Evolutionary conservation across 2,888 invertebrate genomes (phyloP), one percentile per base, ranked within the genome.

Genomic region (Neoitamus cyanurus): DNA sequence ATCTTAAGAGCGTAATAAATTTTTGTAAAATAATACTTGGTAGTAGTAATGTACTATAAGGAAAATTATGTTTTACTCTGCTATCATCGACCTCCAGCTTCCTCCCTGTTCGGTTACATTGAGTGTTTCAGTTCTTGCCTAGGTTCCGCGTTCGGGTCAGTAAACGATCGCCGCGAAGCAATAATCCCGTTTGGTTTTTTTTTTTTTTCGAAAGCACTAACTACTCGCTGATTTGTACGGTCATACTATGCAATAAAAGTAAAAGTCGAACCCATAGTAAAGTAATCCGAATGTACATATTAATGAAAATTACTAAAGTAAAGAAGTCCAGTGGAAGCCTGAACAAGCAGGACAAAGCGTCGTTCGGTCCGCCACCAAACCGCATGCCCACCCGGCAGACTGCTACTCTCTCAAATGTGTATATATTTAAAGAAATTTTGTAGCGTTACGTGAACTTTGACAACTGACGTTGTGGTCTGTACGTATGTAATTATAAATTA

Each of bases 1-100:
- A 89, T 89, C 88, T 90, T 85, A 85, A 85, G 83, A 25, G 73
- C 83, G 73, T 83, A 75, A 83, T 78, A 80, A 86, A 86, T 83
- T 80, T 70, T 85, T 86, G 86, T 86, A 86, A 86, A 85, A 86
- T 86, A 84, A 86, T 86, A 83, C 72, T 84, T 84, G 84, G 84
- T 86, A 86, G 80, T 84, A 83, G 80, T 86, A 84, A 84, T 85
- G 86, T 86, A 86, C 86, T 83, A 86, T 86, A 86, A 86, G 86
- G 84, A 85, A 85, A 86, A 85, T 82, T 82, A 82, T 82, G 69
- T 82, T 82, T 82, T 82, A 82, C 82, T 82, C 72, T 83, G 48
- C 73, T 83, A 42, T 73, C 72, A 42, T 73, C 72, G 83, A 83
- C 72, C 48, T 48, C 72, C 46, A 48, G 25, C 83, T 73, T 83